Conservation (phyloP, 2,797 vertebrate species). For the Fistularia commersonii region DNA sequence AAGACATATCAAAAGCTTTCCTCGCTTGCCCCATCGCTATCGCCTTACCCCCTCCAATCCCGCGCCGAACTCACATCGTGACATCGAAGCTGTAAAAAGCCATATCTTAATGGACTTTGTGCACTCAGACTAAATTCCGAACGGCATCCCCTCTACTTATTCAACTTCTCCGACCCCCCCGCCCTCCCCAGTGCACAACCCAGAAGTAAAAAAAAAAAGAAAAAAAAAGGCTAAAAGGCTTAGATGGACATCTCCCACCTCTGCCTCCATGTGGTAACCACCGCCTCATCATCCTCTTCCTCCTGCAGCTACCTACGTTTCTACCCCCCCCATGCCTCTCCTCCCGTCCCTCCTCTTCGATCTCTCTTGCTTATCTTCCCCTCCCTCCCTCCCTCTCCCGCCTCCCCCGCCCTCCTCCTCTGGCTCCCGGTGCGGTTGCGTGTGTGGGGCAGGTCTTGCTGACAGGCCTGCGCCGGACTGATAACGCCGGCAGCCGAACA, state of each 20-base stretch:
- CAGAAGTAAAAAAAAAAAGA: slow-evolving; percentile 64
- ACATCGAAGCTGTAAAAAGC: no score
- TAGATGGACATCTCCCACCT: slow-evolving; percentile 62
- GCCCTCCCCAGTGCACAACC: slow-evolving; percentile 9
- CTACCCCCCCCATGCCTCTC: slow-evolving; percentile 18
- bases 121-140: slow-evolving; percentile 38
- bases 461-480: slow-evolving; percentile 67
- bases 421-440: slow-evolving; percentile 46
- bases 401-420: neutral
- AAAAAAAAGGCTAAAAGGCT: no score
- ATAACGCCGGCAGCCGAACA: slow-evolving; percentile 69
- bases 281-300: slow-evolving; percentile 36
- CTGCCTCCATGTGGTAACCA: slow-evolving; percentile 36
- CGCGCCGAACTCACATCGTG: slow-evolving; percentile 9
- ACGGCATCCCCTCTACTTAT: slow-evolving; percentile 37
- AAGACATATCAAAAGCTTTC: slow-evolving; percentile 23
- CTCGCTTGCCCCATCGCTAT: slow-evolving; percentile 1
- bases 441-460: slow-evolving; percentile 46
- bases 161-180: slow-evolving; percentile 31
- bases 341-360: slow-evolving; percentile 44
- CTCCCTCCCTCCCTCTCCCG: neutral
- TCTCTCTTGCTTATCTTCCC: slow-evolving; percentile 40
- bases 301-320: slow-evolving; percentile 37
- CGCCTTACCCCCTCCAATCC: slow-evolving; percentile 30
- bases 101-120: slow-evolving; percentile 55